These are phyloP conservation scores for Acanthoscelides obtectus DNA, from an alignment of 2,888 invertebrate species.

Conservation along the genomic window DNA sequence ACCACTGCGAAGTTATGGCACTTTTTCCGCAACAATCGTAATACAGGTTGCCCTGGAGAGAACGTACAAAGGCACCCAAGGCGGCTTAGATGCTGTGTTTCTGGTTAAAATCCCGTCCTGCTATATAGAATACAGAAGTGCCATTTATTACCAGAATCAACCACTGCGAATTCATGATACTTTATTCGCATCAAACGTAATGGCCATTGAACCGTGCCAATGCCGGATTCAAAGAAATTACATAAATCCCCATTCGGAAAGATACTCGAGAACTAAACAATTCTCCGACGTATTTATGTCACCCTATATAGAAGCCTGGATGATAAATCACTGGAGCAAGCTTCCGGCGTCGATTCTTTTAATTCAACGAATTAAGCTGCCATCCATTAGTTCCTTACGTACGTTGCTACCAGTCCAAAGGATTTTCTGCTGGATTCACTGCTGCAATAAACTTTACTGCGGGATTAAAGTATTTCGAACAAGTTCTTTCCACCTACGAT, in stretches of 20 bases:
- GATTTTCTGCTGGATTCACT: background rate
- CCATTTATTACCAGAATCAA: too few species aligned
- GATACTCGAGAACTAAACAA: background rate
- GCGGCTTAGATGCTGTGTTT: too few species aligned
- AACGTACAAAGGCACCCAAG: too few species aligned
- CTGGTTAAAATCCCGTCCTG: too few species aligned
- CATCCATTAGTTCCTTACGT: background rate
- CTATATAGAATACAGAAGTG: too few species aligned
- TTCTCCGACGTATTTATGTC: background rate
- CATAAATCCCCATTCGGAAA: background rate
- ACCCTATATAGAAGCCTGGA: background rate
- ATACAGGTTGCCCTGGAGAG: too few species aligned
- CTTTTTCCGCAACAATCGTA: too few species aligned
- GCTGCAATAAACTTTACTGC: background rate
- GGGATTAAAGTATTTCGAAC: background rate
- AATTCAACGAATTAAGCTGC: background rate
- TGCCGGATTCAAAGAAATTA: background rate
- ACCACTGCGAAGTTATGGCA: too few species aligned
- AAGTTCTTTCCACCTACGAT: background rate
- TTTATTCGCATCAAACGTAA: background rate
- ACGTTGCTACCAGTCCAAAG: background rate
- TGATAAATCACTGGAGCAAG: background rate
- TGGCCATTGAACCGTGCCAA: background rate
- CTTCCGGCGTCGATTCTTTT: background rate
- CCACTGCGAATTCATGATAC: too few species aligned